Base-by-base conservation (phyloP, 2,113 vertebrate species). In the Sorex araneus region DNA sequence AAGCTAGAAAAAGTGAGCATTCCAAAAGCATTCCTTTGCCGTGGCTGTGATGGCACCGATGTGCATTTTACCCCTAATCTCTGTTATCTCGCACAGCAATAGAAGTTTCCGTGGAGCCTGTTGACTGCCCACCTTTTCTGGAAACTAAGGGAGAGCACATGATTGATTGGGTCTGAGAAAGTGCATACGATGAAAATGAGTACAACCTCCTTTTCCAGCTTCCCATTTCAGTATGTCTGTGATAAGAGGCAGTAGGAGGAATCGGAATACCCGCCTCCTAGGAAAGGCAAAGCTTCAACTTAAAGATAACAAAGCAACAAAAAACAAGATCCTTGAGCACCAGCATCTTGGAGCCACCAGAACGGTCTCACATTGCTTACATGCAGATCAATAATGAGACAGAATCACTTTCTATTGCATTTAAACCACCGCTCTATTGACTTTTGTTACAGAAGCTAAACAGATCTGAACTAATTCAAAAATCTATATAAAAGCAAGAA, bases 21-120 rank as follows among this genome's bases (percentile, higher is more conserved):
- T 81, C 60, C 40, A 57, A 77, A 96, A 94, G 71, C 74, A 50
- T 89, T 88, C 32, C 54, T 60, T 93, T 40, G 45, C 3, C 28
- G 30, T 23, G 32, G 78, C 23, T n/a, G 30, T 32, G 73, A 66
- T 27, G 23, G 40, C 43, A 36, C 18, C 83, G 32, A 63, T 40
- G 13, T 7, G 19, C 18, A 73, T 54, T 34, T 19, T 5, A 54
- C 5, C 12, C 45, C 40, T 43, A 3, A 75, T 2, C 32, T 21
- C 27, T 47, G 28, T 73, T 64, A 63, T 89, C 19, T 47, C 77
- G 85, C n/a, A 36, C 0, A 54, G 25, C 36, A 76, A 45, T 0
- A 73, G 32, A 84, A 43, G 34, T 75, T 82, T 67, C 12, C 28
- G 18, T 27, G 32, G 5, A 32, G 83, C 3, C 2, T 1, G 2